phyloP scores from a whole-genome alignment of 2,888 invertebrate genomes.

The Lypha dubia region DNA sequence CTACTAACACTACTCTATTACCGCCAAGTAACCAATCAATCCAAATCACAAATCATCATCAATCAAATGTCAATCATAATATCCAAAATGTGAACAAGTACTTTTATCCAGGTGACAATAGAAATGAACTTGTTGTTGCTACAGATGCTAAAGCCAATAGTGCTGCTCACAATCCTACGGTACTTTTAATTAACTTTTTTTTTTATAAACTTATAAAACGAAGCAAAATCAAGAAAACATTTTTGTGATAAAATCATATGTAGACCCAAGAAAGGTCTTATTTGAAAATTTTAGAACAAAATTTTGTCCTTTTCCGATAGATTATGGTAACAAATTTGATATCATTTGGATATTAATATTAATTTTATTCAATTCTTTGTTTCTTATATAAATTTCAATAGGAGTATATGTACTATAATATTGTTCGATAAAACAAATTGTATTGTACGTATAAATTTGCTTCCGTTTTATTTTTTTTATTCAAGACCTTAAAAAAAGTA shows the following conservation, averaged over 20 bases:
- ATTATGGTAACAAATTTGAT: background rate
- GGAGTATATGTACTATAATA: background rate
- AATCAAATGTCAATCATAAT: constrained; percentile 58
- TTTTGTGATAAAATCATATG: constrained; percentile 20
- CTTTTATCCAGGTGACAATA: constrained; percentile 45
- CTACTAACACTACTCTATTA: constrained; percentile 57
- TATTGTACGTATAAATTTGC: no score
- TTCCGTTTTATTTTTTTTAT: no score
- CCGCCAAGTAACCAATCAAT: constrained; percentile 68
- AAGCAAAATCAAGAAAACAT: constrained; percentile 64
- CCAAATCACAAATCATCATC: constrained; percentile 62
- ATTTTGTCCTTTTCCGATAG: background rate
- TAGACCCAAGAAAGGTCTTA: background rate
- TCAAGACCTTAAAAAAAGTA: no score
- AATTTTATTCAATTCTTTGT: background rate
- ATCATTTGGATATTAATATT: background rate
- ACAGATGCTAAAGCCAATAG: constrained; percentile 75
- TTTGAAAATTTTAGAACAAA: background rate
- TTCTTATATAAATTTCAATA: background rate
- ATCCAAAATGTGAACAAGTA: constrained; percentile 52
- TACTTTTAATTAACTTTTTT: constrained; percentile 80
- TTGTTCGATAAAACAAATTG: no score
- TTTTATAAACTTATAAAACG: constrained; percentile 25
- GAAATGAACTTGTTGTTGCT: constrained; percentile 46
- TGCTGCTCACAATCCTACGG: constrained; percentile 83